Percentiles rank a stretch among this genome's conserved stretches.
phyloP scores from a whole-genome alignment of 2,888 invertebrate species.

The Lottia gigantea region DNA sequence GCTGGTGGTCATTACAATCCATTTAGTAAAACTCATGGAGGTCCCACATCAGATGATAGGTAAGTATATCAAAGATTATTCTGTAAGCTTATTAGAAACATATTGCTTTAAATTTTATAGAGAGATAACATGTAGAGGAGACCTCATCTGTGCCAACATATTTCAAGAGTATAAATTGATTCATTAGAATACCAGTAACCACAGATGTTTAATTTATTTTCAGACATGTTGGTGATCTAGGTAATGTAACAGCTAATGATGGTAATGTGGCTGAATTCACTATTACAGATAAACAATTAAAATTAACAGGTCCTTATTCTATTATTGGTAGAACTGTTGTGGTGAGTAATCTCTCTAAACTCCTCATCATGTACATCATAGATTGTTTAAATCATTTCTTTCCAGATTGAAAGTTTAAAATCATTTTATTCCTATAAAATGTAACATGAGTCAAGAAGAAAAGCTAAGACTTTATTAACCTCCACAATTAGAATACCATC shows the following conservation, averaged over 20 bases:
- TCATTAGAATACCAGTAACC: too few relatives aligned
- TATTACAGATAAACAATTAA: slow-evolving; percentile 58
- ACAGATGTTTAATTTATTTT: slow-evolving; percentile 5
- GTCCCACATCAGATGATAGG: slow-evolving; percentile 75
- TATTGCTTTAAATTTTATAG: neutral
- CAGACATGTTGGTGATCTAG: slow-evolving; percentile 92
- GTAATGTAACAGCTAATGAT: slow-evolving; percentile 69
- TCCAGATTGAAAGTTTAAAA: too few relatives aligned
- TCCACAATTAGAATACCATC: too few relatives aligned
- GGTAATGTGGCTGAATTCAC: slow-evolving; percentile 54
- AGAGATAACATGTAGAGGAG: too few relatives aligned
- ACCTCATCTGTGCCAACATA: too few relatives aligned
- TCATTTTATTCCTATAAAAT: neutral
- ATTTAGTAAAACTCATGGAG: slow-evolving; percentile 79
- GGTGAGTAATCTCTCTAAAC: slow-evolving; percentile 50
- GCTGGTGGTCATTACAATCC: slow-evolving; percentile 97
- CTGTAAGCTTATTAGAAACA: neutral
- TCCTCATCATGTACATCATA: too few relatives aligned
- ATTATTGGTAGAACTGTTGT: slow-evolving; percentile 67
- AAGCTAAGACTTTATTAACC: too few relatives aligned
- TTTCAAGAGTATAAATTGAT: too few relatives aligned
- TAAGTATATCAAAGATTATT: slow-evolving; percentile 25
- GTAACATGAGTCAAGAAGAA: neutral
- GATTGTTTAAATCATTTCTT: too few relatives aligned
- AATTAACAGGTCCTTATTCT: slow-evolving; percentile 60